Conservation (phyloP, 2,888 invertebrate species). For the Trissolcus japonicus region DNA sequence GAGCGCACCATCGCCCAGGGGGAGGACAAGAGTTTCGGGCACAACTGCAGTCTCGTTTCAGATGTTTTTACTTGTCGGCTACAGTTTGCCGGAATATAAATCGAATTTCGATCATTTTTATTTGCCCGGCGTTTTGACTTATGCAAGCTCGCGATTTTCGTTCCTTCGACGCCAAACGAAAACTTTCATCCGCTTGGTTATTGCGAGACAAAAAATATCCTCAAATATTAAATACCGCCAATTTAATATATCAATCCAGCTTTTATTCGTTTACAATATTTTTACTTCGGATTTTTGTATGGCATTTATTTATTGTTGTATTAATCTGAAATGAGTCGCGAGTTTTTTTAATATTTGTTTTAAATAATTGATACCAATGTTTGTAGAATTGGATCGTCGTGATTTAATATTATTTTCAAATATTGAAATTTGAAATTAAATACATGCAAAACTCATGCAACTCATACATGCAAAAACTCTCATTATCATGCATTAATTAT, state of each 20-base stretch:
- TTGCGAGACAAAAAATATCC: not conserved
- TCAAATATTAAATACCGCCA: not conserved
- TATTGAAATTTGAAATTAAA: too few relatives aligned
- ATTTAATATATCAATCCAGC: not conserved
- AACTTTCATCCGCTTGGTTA: constrained; percentile 5
- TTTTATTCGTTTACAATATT: too few relatives aligned
- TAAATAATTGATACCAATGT: not conserved
- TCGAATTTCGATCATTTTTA: constrained; percentile 48
- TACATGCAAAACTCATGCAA: too few relatives aligned
- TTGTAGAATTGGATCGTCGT: not conserved
- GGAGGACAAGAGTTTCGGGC: constrained; percentile 18
- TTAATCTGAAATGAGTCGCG: not conserved
- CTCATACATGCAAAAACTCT: too few relatives aligned
- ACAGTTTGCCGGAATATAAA: constrained; percentile 38
- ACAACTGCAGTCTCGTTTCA: constrained; percentile 36
- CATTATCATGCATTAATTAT: too few relatives aligned
- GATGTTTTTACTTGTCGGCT: constrained; percentile 40
- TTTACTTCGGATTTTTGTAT: not conserved
- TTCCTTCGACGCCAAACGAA: constrained; percentile 2
- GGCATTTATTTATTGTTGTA: not conserved
- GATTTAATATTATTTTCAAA: too few relatives aligned
- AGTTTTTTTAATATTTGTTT: not conserved
- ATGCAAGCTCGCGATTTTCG: constrained; percentile 22
- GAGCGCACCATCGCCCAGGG: not conserved
- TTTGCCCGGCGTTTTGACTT: constrained; percentile 35